A percentile compares a stretch with the other conserved stretches of the same genome.
These are phyloP conservation scores for Phymorhynchus buccinoides DNA, from an alignment of 1,140 invertebrate species.

Conservation along the genomic window DNA sequence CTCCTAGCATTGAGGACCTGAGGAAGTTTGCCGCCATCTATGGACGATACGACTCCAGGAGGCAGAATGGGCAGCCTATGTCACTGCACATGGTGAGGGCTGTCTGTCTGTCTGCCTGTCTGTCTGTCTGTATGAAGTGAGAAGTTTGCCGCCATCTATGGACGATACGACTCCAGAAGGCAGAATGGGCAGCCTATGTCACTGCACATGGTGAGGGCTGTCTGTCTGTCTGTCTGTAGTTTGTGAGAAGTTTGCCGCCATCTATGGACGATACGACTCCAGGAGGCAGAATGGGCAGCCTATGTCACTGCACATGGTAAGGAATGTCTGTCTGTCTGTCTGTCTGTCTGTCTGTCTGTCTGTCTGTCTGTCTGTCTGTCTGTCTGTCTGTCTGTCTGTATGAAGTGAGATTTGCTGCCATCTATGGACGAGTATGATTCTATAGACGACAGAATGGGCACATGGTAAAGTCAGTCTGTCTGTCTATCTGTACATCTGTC, in stretches of 20 bases:
- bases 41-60: constrained; percentile 93
- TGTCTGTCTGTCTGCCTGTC: neutral
- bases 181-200: constrained; percentile 96
- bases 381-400: too few relatives aligned
- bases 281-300: constrained; percentile 96
- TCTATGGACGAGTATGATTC: too few relatives aligned
- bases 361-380: too few relatives aligned
- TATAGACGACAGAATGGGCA: too few relatives aligned
- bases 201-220: constrained; percentile 85
- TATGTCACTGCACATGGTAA: constrained; percentile 93
- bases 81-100: constrained; percentile 90
- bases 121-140: too few relatives aligned
- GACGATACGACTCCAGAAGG: constrained; percentile 93
- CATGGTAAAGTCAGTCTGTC: too few relatives aligned
- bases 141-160: constrained; percentile 97
- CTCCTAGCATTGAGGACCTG: constrained; percentile 86
- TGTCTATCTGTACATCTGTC: too few relatives aligned
- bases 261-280: constrained; percentile 95
- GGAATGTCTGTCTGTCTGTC: too few relatives aligned
- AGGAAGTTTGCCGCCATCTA: constrained; percentile 97
- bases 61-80: constrained; percentile 94
- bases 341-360: too few relatives aligned
- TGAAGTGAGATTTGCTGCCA: too few relatives aligned
- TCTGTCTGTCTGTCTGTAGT: neutral
- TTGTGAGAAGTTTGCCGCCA: constrained; percentile 95